Percentiles rank a stretch among this genome's conserved stretches.
Evolutionary conservation across 2,797 vertebrate species (phyloP).

Genomic region (Galagoides demidoff): DNA sequence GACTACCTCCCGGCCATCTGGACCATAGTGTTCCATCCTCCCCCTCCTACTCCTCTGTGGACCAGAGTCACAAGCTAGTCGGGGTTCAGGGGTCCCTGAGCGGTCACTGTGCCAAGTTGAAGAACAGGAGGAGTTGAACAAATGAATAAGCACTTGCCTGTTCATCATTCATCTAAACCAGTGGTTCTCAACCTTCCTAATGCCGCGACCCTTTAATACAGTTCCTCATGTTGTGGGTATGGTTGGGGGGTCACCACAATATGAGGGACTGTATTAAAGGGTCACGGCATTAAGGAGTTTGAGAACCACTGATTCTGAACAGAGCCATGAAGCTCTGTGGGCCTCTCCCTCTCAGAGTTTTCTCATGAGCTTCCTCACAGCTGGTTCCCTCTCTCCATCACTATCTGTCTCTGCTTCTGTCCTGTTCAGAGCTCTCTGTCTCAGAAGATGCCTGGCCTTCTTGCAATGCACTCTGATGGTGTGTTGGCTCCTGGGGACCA

Average conservation of each 20-base stretch:
- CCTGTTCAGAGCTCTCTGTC: background rate
- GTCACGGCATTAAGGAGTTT: no score
- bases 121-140: background rate
- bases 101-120: background rate
- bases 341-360: background rate
- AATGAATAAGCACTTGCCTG: background rate
- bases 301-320: no score
- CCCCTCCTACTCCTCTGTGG: background rate
- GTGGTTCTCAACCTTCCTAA: no score
- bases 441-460: background rate
- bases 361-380: background rate
- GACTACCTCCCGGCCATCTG: constrained; percentile 13
- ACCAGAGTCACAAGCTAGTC: background rate
- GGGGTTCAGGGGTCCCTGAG: background rate
- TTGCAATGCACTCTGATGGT: background rate
- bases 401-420: background rate
- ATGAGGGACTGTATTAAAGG: no score
- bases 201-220: no score
- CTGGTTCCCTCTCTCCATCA: background rate
- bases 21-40: background rate
- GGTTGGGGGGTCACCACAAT: no score
- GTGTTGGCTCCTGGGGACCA: background rate
- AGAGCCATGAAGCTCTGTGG: fast-evolving
- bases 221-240: no score
- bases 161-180: no score